Evolutionary conservation across 2,113 vertebrate species (phyloP).

Genomic region (Lepisosteus osseus): DNA sequence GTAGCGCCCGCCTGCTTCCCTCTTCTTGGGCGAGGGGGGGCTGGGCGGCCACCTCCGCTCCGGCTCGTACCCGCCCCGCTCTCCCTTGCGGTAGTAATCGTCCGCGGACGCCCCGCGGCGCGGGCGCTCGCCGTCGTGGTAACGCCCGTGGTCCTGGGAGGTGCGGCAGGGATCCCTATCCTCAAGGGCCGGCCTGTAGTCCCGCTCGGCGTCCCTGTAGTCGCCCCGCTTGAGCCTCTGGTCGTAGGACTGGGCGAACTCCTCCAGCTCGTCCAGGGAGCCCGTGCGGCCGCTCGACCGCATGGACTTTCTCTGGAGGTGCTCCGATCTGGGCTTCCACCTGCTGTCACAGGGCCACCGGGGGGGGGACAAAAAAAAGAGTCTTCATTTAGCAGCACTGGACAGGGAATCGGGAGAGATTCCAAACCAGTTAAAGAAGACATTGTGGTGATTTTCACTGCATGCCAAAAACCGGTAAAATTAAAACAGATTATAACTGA

Average conservation of each 20-base stretch:
- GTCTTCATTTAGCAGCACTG: no score
- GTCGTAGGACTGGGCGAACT: slow-evolving; percentile 79
- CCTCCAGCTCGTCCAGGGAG: slow-evolving; percentile 92
- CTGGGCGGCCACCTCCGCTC: slow-evolving; percentile 68
- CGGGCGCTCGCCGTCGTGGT: slow-evolving; percentile 44
- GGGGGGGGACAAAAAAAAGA: no score
- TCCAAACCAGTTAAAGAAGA: no score
- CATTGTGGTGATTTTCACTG: no score
- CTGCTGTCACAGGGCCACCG: slow-evolving; percentile 53
- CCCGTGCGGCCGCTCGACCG: slow-evolving; percentile 76
- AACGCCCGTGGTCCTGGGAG: slow-evolving; percentile 36
- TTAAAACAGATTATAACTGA: no score
- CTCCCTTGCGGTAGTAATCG: slow-evolving; percentile 57
- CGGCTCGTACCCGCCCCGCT: slow-evolving; percentile 55
- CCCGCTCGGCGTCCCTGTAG: slow-evolving; percentile 33
- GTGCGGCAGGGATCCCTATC: slow-evolving; percentile 54
- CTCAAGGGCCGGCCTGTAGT: slow-evolving; percentile 61
- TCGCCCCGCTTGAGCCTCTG: slow-evolving; percentile 59
- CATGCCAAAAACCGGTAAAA: no score
- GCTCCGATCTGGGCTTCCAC: slow-evolving; percentile 84
- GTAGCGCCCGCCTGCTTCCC: slow-evolving; percentile 56
- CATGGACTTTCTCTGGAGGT: slow-evolving; percentile 83
- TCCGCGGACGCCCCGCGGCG: slow-evolving; percentile 59
- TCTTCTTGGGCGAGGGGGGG: slow-evolving; percentile 72
- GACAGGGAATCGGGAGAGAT: no score